Base-by-base conservation (phyloP, 2,113 vertebrate species). In the Manacus vitellinus region DNA sequence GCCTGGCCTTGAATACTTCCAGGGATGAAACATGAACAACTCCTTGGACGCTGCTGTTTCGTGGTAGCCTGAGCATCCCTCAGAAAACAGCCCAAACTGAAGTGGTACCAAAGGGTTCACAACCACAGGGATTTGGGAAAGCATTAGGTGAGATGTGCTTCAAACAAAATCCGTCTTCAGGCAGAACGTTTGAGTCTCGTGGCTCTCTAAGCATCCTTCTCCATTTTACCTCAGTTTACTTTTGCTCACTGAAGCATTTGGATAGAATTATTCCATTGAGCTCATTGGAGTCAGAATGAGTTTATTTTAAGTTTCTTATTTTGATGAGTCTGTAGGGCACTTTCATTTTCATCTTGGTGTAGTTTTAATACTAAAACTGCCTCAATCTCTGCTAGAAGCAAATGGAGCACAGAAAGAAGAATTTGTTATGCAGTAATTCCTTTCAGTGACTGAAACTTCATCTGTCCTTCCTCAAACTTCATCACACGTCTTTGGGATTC, bases 191-290 rank as follows among this genome's bases (percentile, higher is more conserved):
- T 39, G 35, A 47, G 35, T 63, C 24, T 19, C 1, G 4, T 33
- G 14, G 5, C 11, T 43, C 22, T n/a, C 33, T 52, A 20, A 70
- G 39, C 24, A 28, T 59, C 19, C 55, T 61, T 76, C 59, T 73
- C 4, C 0, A 1, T 51, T 94, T 94, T 95, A 79, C 95, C 88
- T 94, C 88, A 54, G 88, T 94, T 97, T 94, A 77, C 90, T 95
- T 90, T 21, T 92, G 65, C 65, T 93, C 28, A 22, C 52, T 90
- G 94, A 75, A 81, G 89, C 88, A 37, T 92, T 94, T 77, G 63
- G 68, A 47, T 94, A 28, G 78, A 77, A 86, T 90, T 80, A 35
- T 59, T 90, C 28, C n/a, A 27, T 73, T 76, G 55, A 86, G 39
- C 79, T 94, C 61, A 6, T 3, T 86, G 82, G 47, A 96, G 65